Conservation (phyloP, 2,888 invertebrate genomes). For the Caenorhabditis wallacei region DNA sequence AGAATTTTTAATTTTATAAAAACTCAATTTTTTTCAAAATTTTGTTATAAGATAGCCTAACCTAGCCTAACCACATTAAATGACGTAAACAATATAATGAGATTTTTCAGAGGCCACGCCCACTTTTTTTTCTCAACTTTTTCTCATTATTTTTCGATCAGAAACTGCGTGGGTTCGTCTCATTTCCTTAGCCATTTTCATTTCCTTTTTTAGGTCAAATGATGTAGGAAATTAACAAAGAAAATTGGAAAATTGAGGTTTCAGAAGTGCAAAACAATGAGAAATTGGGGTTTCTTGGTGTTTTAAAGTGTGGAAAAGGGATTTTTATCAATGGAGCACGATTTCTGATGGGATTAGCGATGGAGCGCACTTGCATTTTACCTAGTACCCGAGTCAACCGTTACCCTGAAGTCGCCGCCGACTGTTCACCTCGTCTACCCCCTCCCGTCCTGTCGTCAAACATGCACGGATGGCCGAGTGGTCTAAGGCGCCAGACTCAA, state of each 20-base stretch:
- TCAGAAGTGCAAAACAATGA: not conserved
- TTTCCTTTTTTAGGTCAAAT: not conserved
- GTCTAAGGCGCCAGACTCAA: conserved; percentile 84
- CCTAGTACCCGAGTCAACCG: too few relatives aligned
- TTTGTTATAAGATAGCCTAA: too few relatives aligned
- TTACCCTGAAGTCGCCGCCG: too few relatives aligned
- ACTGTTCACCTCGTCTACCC: not conserved
- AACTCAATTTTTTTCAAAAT: too few relatives aligned
- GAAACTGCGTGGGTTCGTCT: conserved; percentile 35
- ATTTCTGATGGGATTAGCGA: too few relatives aligned
- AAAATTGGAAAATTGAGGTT: not conserved
- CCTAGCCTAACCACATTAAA: too few relatives aligned
- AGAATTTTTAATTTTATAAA: too few relatives aligned
- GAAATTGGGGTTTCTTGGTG: not conserved
- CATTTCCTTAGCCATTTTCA: not conserved
- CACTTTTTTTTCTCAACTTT: not conserved
- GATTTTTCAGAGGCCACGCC: conserved; percentile 8
- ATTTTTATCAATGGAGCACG: not conserved
- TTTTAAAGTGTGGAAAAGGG: not conserved
- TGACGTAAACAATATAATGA: too few relatives aligned
- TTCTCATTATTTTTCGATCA: not conserved
- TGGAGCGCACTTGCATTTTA: not conserved
- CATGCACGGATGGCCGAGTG: conserved; percentile 83
- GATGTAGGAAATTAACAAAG: not conserved
- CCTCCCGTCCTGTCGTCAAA: not conserved